Evolutionary conservation across 2,888 invertebrate genomes (phyloP).

Genomic region (Xylota sylvarum): DNA sequence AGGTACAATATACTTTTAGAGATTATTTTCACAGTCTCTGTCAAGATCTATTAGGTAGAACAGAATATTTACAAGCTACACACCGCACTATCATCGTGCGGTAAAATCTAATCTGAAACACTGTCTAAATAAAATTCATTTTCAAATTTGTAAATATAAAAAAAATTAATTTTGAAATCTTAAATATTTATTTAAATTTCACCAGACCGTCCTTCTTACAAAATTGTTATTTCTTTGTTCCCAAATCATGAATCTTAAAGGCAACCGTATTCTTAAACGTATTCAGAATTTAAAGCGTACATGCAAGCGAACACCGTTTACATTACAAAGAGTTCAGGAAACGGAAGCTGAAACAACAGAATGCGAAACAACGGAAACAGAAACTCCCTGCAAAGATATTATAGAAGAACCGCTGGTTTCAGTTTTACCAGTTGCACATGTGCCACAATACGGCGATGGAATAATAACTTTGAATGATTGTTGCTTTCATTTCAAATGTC

Average conservation of each 20-base stretch:
- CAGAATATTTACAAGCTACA: neutral
- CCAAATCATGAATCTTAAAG: conserved; percentile 35
- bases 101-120: neutral
- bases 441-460: conserved; percentile 44
- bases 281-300: conserved; percentile 9
- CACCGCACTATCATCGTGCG: neutral
- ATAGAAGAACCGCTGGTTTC: neutral
- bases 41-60: neutral
- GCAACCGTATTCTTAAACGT: conserved; percentile 20
- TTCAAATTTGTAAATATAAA: neutral
- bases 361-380: neutral
- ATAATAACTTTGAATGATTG: conserved; percentile 64
- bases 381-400: neutral
- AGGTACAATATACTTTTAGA: no score
- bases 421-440: conserved; percentile 4
- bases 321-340: neutral
- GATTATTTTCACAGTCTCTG: neutral
- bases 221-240: conserved; percentile 30
- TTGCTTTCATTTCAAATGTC: conserved; percentile 60
- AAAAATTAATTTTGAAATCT: conserved; percentile 8
- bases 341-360: neutral
- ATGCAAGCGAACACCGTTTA: neutral
- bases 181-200: conserved; percentile 22
- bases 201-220: neutral
- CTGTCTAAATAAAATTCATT: conserved; percentile 29